phyloP scores from a whole-genome alignment of 2,113 vertebrate species.

The Charadrius vociferus region DNA sequence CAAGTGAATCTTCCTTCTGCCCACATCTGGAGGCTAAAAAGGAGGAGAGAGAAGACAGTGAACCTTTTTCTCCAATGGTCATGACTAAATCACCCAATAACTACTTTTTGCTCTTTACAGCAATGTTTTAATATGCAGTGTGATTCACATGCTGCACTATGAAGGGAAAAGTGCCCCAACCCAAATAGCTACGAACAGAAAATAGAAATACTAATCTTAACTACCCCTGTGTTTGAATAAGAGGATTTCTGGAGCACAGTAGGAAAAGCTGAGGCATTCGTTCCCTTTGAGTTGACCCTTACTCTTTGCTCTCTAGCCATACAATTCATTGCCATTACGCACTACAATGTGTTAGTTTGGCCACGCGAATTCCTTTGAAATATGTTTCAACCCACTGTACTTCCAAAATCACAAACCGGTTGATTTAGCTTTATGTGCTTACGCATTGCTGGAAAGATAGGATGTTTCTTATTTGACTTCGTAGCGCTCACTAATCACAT shows the following conservation, averaged over 20 bases:
- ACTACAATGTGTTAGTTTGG: background rate
- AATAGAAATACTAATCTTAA: background rate
- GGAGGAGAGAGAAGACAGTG: rapidly evolving
- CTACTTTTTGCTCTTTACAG: background rate
- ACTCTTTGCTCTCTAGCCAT: background rate
- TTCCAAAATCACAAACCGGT: background rate
- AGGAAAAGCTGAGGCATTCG: background rate
- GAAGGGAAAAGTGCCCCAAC: background rate
- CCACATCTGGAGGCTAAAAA: background rate
- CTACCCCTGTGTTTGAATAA: background rate
- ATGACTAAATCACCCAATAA: background rate
- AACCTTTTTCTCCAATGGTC: background rate
- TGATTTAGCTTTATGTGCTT: background rate
- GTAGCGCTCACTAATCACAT: background rate
- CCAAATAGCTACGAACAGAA: background rate
- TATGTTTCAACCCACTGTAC: background rate
- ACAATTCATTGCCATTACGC: background rate
- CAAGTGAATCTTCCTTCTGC: background rate
- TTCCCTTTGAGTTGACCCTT: background rate
- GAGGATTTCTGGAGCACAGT: background rate
- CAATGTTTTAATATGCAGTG: background rate
- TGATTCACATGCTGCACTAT: background rate
- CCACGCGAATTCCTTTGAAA: background rate
- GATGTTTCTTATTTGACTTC: background rate
- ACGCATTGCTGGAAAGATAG: rapidly evolving